Conservation (phyloP, 2,888 invertebrate genomes). For the Tetranychus piercei region DNA sequence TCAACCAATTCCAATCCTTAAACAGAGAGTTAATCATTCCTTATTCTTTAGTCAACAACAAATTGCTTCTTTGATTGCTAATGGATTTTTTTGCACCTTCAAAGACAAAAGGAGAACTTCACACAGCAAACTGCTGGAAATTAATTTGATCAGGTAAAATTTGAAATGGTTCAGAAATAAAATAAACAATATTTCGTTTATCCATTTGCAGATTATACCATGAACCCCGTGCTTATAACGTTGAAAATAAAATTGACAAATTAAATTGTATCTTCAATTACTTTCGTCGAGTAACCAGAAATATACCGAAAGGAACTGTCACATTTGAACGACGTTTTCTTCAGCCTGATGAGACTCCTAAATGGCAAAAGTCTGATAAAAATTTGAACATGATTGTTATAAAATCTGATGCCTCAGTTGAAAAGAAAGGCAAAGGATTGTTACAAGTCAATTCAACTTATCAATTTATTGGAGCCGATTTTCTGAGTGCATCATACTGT, state of each 20-base stretch:
- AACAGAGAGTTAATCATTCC: conserved; percentile 39
- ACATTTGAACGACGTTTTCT: conserved; percentile 57
- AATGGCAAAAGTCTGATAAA: conserved; percentile 44
- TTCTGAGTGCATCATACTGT: no score
- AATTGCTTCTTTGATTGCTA: conserved; percentile 65
- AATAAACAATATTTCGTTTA: not conserved
- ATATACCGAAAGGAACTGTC: conserved; percentile 50
- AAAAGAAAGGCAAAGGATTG: conserved; percentile 33
- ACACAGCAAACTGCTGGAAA: not conserved
- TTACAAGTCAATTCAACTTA: conserved; percentile 90
- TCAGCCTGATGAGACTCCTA: conserved; percentile 40
- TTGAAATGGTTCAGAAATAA: not conserved
- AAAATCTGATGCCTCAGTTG: conserved; percentile 56
- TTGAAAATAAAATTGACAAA: conserved; percentile 54
- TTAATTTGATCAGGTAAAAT: conserved; percentile 1
- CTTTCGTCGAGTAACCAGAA: conserved; percentile 37
- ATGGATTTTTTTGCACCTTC: conserved; percentile 88
- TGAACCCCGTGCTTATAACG: conserved; percentile 35
- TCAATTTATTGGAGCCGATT: conserved; percentile 77
- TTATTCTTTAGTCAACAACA: conserved; percentile 47
- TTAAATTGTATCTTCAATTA: conserved; percentile 75
- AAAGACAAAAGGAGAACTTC: conserved; percentile 35
- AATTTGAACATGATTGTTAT: conserved; percentile 49
- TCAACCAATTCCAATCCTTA: conserved; percentile 55
- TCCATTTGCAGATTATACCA: not conserved